Conservation (phyloP, 2,797 vertebrate genomes). For the Sebastes steindachneri region DNA sequence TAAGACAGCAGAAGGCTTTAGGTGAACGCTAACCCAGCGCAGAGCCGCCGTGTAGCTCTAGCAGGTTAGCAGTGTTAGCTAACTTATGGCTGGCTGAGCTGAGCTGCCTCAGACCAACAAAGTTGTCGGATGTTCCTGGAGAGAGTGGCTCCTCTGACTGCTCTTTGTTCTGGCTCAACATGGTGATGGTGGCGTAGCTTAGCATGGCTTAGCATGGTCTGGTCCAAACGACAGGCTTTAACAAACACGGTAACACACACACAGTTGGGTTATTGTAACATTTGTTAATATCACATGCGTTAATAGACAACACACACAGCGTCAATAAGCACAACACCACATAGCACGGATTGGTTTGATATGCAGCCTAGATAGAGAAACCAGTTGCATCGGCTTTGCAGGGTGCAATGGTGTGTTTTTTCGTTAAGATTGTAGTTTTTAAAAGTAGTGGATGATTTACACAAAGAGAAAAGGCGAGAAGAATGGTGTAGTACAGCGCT, state of each 20-base stretch:
- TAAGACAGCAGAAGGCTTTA: neutral
- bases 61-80: slow-evolving; percentile 66
- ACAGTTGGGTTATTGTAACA: neutral
- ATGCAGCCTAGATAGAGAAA: neutral
- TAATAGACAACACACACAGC: neutral
- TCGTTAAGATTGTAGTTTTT: neutral
- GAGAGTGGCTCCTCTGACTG: slow-evolving; percentile 58
- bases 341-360: neutral
- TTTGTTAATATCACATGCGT: slow-evolving; percentile 14
- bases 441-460: slow-evolving; percentile 1
- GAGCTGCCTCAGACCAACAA: slow-evolving; percentile 64
- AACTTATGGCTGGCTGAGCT: slow-evolving; percentile 60
- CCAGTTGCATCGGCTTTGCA: slow-evolving; percentile 38
- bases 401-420: neutral
- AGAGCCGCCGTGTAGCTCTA: slow-evolving; percentile 40
- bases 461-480: slow-evolving; percentile 5
- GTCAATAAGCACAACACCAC: neutral
- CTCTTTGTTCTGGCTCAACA: slow-evolving; percentile 83
- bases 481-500: neutral
- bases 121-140: slow-evolving; percentile 77
- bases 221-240: slow-evolving; percentile 29
- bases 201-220: slow-evolving; percentile 57
- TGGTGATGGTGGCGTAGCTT: slow-evolving; percentile 59
- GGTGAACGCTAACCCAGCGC: slow-evolving; percentile 12
- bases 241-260: neutral